A percentile compares a stretch with the other conserved stretches of the same genome.
These are phyloP conservation scores for Rhinolophus ferrumequinum DNA, from an alignment of 2,113 vertebrate species.

Conservation along the genomic window DNA sequence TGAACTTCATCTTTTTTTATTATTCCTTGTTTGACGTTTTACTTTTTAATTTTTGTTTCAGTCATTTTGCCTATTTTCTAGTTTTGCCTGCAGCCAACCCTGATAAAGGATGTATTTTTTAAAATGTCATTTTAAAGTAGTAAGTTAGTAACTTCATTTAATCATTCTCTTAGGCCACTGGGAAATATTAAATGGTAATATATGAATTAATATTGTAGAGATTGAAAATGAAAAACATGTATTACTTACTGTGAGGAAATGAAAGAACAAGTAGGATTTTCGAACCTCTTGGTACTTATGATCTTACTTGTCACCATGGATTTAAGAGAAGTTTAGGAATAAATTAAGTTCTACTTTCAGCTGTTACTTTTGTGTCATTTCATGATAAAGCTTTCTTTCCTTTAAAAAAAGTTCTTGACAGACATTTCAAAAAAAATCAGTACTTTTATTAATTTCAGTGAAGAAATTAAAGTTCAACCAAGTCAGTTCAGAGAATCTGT, in stretches of 20 bases:
- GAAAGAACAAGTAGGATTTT: not conserved
- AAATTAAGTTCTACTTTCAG: not conserved
- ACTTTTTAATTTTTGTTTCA: not conserved
- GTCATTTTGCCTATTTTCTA: not conserved
- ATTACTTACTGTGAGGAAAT: not conserved
- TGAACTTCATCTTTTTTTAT: not conserved
- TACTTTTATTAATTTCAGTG: slow-evolving; percentile 86
- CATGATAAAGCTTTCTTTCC: slow-evolving; percentile 16
- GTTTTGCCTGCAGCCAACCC: not conserved
- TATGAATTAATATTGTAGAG: not conserved
- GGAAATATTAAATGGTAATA: not conserved
- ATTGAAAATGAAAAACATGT: not conserved
- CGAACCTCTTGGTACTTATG: not conserved
- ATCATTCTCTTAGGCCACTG: not conserved
- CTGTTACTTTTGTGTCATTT: slow-evolving; percentile 38
- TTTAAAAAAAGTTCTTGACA: slow-evolving; percentile 41
- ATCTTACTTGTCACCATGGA: not conserved
- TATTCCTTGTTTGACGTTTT: not conserved
- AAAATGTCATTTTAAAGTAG: not conserved
- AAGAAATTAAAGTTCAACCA: slow-evolving; percentile 97
- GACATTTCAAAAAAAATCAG: not conserved
- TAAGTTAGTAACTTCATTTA: slow-evolving; percentile 7
- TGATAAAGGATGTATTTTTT: not conserved
- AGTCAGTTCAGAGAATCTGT: slow-evolving; percentile 90
- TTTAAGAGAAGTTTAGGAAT: slow-evolving; percentile 19